These are phyloP conservation scores for Marmota monax DNA, from an alignment of 2,113 vertebrate genomes.

Conservation along the genomic window DNA sequence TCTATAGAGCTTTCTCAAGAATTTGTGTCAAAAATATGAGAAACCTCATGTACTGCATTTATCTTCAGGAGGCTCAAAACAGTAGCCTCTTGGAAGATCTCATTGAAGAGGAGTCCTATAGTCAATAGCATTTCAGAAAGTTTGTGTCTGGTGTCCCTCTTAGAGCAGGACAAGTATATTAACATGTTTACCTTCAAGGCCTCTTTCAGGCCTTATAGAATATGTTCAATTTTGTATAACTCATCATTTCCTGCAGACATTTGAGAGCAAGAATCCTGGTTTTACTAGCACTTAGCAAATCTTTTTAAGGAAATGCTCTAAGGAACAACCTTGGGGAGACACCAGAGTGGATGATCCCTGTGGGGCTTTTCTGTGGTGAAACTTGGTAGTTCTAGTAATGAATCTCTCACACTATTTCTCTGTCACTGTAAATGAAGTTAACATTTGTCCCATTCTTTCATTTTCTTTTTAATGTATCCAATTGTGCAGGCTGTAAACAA, in stretches of 20 bases:
- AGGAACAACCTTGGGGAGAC: not conserved
- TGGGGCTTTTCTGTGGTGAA: not conserved
- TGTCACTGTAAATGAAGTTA: not conserved
- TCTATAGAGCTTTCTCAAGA: not conserved
- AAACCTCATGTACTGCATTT: not conserved
- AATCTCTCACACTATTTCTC: not conserved
- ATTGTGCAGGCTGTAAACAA: slow-evolving; percentile 94
- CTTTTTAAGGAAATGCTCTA: not conserved
- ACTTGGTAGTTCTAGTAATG: not conserved
- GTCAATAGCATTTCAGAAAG: not conserved
- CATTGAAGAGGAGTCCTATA: not conserved
- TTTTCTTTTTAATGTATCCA: not conserved
- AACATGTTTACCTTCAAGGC: not conserved
- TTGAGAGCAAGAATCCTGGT: not conserved
- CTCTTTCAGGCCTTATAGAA: not conserved
- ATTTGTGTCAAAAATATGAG: not conserved
- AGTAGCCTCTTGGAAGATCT: not conserved
- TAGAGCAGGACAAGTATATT: not conserved
- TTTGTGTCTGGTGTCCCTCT: not conserved
- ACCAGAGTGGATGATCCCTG: not conserved
- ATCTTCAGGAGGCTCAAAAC: not conserved
- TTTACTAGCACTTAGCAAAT: not conserved
- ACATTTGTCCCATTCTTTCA: not conserved
- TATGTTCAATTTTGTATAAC: not conserved
- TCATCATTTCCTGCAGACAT: not conserved